Conservation (phyloP, 2,888 invertebrate genomes). For the Siphlonurus alternatus region DNA sequence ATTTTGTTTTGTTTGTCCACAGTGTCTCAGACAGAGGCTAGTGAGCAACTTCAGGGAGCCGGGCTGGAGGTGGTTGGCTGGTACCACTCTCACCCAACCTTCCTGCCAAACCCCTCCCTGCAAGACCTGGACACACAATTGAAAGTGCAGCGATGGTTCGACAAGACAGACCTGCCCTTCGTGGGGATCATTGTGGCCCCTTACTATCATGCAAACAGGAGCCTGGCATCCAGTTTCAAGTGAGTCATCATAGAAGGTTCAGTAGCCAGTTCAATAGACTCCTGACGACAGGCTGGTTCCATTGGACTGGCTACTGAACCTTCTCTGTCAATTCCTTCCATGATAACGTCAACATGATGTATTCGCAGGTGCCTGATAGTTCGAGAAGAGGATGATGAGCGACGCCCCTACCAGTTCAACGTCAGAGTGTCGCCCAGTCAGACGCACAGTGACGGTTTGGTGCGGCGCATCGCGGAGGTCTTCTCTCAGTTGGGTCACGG, state of each 20-base stretch:
- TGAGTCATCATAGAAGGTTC: no score
- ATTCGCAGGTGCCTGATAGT: slow-evolving; percentile 35
- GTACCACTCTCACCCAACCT: slow-evolving; percentile 64
- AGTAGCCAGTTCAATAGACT: no score
- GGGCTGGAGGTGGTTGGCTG: slow-evolving; percentile 44
- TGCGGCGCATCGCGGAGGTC: slow-evolving; percentile 26
- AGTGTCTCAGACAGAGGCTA: slow-evolving; percentile 45
- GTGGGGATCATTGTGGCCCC: slow-evolving; percentile 49
- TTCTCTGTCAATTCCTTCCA: background rate
- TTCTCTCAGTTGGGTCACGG: slow-evolving; percentile 20
- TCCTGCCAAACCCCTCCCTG: slow-evolving; percentile 49
- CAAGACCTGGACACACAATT: slow-evolving; percentile 49
- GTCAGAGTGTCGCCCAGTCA: slow-evolving; percentile 28
- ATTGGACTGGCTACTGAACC: no score
- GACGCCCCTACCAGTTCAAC: slow-evolving; percentile 34
- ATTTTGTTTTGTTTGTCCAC: slow-evolving; percentile 14
- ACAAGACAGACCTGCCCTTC: slow-evolving; percentile 35
- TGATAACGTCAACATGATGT: background rate
- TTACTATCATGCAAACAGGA: slow-evolving; percentile 35
- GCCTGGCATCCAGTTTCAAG: slow-evolving; percentile 35
- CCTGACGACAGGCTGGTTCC: no score
- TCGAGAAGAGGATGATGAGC: slow-evolving; percentile 27
- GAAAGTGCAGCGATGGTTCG: slow-evolving; percentile 37
- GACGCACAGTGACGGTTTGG: slow-evolving; percentile 24
- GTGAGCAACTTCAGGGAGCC: slow-evolving; percentile 32